These are phyloP conservation scores for Cyrtonyx montezumae DNA, from an alignment of 2,113 vertebrate genomes.

Conservation along the genomic window DNA sequence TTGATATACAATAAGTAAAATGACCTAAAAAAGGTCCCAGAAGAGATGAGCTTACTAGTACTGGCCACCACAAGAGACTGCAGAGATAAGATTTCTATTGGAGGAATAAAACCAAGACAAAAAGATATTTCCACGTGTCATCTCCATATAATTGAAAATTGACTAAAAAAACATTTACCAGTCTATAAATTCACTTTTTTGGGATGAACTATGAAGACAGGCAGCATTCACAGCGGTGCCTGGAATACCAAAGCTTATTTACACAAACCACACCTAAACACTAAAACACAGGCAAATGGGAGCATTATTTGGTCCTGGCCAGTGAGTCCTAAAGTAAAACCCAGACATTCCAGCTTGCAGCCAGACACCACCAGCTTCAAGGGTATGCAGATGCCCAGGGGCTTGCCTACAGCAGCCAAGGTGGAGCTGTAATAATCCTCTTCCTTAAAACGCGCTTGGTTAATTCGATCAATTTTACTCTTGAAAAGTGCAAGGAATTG, in stretches of 20 bases:
- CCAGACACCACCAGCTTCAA: background rate
- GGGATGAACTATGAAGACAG: background rate
- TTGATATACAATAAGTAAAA: background rate
- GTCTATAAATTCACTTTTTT: background rate
- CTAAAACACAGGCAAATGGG: background rate
- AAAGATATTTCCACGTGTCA: background rate
- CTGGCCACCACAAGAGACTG: background rate
- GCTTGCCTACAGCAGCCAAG: accelerated
- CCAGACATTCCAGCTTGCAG: background rate
- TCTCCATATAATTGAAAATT: background rate
- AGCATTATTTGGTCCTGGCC: background rate
- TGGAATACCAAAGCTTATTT: background rate
- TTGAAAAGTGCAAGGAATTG: background rate
- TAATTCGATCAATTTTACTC: background rate
- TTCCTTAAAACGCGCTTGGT: background rate
- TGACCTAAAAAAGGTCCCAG: background rate
- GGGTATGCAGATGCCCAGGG: accelerated
- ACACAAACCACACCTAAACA: background rate
- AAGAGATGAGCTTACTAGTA: background rate
- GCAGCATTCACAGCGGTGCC: background rate
- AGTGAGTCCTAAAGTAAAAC: background rate
- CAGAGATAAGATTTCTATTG: background rate
- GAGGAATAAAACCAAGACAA: background rate
- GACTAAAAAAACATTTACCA: background rate
- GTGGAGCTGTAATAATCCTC: background rate